Evolutionary conservation across 2,888 invertebrate genomes (phyloP).

Genomic region (Ctenicera cuprea): DNA sequence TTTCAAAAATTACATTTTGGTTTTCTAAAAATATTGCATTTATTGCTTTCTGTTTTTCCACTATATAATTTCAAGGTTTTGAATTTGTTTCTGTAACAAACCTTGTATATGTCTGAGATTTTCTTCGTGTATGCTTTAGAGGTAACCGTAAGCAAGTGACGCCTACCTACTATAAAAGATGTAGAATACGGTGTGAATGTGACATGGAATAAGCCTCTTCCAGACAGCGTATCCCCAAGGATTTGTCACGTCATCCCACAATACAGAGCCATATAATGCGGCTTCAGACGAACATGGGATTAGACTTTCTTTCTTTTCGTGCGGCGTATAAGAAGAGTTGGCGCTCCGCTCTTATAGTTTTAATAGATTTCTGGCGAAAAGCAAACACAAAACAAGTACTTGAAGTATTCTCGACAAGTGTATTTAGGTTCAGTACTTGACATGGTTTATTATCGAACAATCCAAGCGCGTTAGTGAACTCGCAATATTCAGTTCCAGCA

Average conservation of each 20-base stretch:
- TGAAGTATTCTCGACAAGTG: slow-evolving; percentile 34
- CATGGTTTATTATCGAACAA: slow-evolving; percentile 70
- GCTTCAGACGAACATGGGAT: slow-evolving; percentile 50
- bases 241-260: slow-evolving; percentile 70
- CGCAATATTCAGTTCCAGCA: slow-evolving; percentile 68
- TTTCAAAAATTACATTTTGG: too few species aligned
- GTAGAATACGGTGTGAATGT: slow-evolving; percentile 66
- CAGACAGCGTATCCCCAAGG: slow-evolving; percentile 65
- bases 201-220: slow-evolving; percentile 67
- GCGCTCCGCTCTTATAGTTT: slow-evolving; percentile 37
- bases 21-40: too few species aligned
- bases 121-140: neutral
- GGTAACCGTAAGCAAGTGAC: slow-evolving; percentile 29
- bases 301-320: slow-evolving; percentile 52
- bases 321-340: slow-evolving; percentile 15
- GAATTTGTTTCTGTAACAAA: neutral
- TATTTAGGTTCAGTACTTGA: slow-evolving; percentile 49
- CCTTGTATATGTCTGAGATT: neutral
- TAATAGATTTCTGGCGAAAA: slow-evolving; percentile 44
- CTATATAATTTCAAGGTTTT: slow-evolving; percentile 20
- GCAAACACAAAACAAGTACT: slow-evolving; percentile 40
- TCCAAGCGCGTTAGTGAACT: slow-evolving; percentile 69
- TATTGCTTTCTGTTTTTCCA: too few species aligned
- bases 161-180: slow-evolving; percentile 58
- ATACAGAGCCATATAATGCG: slow-evolving; percentile 61